Evolutionary conservation across 1,140 invertebrate species (phyloP).

Genomic region (Hetaerina americana): DNA sequence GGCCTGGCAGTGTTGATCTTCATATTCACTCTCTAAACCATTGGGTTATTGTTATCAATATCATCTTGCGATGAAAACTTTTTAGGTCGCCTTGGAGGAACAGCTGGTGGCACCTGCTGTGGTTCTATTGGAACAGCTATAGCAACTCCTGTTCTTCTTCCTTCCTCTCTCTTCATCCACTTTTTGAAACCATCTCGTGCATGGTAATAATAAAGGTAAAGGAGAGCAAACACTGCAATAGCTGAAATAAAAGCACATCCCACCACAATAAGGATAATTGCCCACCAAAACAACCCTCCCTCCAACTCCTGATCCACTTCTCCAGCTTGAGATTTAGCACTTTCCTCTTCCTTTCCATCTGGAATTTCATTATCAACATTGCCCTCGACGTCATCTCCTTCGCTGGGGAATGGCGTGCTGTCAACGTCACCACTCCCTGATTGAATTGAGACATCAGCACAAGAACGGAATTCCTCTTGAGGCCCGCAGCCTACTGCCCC

Average conservation of each 20-base stretch:
- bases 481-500: conserved; percentile 67
- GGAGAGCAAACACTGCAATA: conserved; percentile 5
- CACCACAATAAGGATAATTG: conserved; percentile 7
- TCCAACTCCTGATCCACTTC: conserved; percentile 5
- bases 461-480: conserved; percentile 77
- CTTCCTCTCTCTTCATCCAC: conserved; percentile 27
- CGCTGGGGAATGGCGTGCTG: conserved; percentile 19
- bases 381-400: conserved; percentile 8
- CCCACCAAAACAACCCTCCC: conserved; percentile 5
- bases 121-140: background rate
- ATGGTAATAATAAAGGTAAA: conserved; percentile 30
- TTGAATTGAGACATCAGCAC: conserved; percentile 61
- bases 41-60: too few species aligned
- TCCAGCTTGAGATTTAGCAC: conserved; percentile 14
- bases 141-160: background rate
- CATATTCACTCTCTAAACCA: too few species aligned
- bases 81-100: background rate
- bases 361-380: conserved; percentile 11
- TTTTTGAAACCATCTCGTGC: conserved; percentile 29
- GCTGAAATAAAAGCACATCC: conserved; percentile 2
- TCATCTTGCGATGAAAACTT: too few species aligned
- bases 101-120: background rate
- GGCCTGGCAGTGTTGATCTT: too few species aligned
- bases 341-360: conserved; percentile 15
- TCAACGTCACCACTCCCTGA: conserved; percentile 20